These are phyloP conservation scores for Callimico goeldii DNA, from an alignment of 2,797 vertebrate species.

Conservation along the genomic window DNA sequence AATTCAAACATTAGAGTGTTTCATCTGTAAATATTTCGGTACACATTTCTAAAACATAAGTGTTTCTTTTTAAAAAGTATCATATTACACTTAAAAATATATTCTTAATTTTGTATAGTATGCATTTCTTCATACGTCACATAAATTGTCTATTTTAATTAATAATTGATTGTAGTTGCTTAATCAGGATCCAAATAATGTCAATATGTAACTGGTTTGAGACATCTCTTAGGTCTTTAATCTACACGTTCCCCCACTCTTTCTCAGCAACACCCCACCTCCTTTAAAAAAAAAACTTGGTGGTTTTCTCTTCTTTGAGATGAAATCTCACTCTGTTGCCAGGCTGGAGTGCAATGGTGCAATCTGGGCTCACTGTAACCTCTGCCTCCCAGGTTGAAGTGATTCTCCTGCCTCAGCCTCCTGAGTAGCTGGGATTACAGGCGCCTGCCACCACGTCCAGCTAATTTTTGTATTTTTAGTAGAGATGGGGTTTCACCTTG, in stretches of 20 bases:
- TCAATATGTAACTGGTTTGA: background rate
- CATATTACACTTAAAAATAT: background rate
- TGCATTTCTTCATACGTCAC: background rate
- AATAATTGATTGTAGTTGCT: background rate
- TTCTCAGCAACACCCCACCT: background rate
- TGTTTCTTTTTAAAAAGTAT: constrained; percentile 11
- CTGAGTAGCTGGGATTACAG: too few species aligned
- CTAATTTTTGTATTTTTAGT: too few species aligned
- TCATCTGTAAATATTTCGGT: constrained; percentile 21
- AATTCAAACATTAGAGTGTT: background rate
- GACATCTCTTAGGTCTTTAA: background rate
- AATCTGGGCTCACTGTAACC: too few species aligned
- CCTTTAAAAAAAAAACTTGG: background rate
- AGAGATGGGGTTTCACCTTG: too few species aligned
- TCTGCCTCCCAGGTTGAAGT: too few species aligned
- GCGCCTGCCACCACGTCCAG: too few species aligned
- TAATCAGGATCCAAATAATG: background rate
- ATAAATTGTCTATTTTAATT: background rate
- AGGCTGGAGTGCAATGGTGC: too few species aligned
- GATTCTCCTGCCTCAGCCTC: too few species aligned
- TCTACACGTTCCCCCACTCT: background rate
- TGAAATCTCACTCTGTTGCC: too few species aligned
- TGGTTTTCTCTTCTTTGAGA: background rate
- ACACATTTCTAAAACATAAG: background rate
- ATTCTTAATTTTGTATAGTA: background rate